Conservation (phyloP, 2,888 invertebrate species). For the Macaria notata region DNA sequence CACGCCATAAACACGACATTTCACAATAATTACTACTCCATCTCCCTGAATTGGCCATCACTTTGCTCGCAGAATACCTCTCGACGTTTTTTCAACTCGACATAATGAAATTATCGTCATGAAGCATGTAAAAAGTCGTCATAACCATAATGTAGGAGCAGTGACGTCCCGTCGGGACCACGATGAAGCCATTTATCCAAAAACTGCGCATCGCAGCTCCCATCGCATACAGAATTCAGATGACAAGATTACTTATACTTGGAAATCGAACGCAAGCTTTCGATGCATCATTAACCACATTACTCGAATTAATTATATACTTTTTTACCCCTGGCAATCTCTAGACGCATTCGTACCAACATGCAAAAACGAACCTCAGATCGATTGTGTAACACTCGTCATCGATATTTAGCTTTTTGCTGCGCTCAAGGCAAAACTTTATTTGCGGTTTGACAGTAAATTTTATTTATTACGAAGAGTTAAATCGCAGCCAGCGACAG, state of each 20-base stretch:
- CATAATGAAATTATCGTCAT: conserved; percentile 61
- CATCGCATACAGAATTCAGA: conserved; percentile 73
- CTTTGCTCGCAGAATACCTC: conserved; percentile 15
- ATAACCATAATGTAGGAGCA: conserved; percentile 58
- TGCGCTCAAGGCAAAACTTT: conserved; percentile 56
- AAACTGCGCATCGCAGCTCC: conserved; percentile 54
- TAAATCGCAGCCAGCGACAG: conserved; percentile 24
- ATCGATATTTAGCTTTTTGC: conserved; percentile 39
- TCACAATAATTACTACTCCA: conserved; percentile 6
- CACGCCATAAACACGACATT: neutral
- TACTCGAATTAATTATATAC: conserved; percentile 66
- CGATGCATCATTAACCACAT: conserved; percentile 75
- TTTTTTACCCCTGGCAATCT: conserved; percentile 29
- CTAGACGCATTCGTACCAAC: conserved; percentile 28
- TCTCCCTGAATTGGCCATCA: conserved; percentile 10
- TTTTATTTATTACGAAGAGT: conserved; percentile 57
- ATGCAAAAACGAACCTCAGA: conserved; percentile 32
- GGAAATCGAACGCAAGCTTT: conserved; percentile 68
- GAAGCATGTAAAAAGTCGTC: conserved; percentile 55
- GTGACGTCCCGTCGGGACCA: conserved; percentile 51
- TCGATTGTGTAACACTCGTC: conserved; percentile 41
- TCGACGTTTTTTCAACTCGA: conserved; percentile 23
- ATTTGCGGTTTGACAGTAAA: conserved; percentile 74
- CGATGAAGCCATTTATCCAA: conserved; percentile 79
- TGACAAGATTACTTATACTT: conserved; percentile 75